Conservation (phyloP, 2,888 invertebrate species). For the Rhagium mordax region DNA sequence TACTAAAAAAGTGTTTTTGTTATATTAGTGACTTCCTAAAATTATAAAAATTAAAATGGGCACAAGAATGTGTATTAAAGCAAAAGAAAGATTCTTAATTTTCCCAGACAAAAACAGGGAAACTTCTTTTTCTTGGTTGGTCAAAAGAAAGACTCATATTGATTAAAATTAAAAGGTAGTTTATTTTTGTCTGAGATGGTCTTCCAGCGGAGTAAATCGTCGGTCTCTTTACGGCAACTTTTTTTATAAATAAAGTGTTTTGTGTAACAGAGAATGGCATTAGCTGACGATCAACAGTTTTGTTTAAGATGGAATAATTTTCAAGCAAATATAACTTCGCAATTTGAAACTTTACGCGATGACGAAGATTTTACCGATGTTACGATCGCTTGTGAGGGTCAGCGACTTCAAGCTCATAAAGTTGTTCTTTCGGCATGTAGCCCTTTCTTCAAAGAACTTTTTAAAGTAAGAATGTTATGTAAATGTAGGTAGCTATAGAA, state of each 20-base stretch:
- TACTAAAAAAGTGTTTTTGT: slow-evolving; percentile 22
- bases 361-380: slow-evolving; percentile 92
- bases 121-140: slow-evolving; percentile 69
- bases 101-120: slow-evolving; percentile 60
- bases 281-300: slow-evolving; percentile 86
- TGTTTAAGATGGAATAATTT: slow-evolving; percentile 93
- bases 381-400: slow-evolving; percentile 89
- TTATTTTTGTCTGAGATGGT: slow-evolving; percentile 65
- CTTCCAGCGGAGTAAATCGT: slow-evolving; percentile 35
- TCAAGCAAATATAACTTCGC: slow-evolving; percentile 89
- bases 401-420: slow-evolving; percentile 88
- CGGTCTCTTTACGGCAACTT: slow-evolving; percentile 55
- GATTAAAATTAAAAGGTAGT: slow-evolving; percentile 69
- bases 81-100: slow-evolving; percentile 36
- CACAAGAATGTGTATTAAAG: not conserved
- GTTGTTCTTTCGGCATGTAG: slow-evolving; percentile 90
- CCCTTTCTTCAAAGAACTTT: slow-evolving; percentile 89
- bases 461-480: slow-evolving; percentile 77
- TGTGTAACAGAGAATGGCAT: slow-evolving; percentile 56
- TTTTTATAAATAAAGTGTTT: slow-evolving; percentile 43
- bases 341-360: slow-evolving; percentile 87
- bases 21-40: not conserved
- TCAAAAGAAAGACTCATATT: slow-evolving; percentile 67
- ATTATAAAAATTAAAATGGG: slow-evolving; percentile 3
- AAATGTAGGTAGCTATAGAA: not conserved